Conservation (phyloP, 1,140 invertebrate genomes). For the Meteorus sp. region DNA sequence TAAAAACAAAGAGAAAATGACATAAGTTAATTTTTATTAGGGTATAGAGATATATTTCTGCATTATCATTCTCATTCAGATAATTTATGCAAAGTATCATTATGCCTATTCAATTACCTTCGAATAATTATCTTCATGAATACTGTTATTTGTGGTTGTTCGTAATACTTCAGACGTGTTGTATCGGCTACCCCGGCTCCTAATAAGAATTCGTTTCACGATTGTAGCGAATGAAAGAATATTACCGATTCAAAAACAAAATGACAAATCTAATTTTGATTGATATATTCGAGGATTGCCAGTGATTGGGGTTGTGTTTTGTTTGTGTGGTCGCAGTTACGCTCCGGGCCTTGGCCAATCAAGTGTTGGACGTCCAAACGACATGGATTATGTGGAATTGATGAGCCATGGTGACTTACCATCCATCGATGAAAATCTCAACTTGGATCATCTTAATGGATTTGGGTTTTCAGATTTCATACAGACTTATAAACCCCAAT, state of each 20-base stretch:
- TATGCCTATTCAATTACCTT: no score
- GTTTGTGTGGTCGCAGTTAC: slow-evolving; percentile 49
- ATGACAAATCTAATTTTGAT: slow-evolving; percentile 19
- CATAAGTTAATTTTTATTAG: slow-evolving; percentile 1
- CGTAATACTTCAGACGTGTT: slow-evolving; percentile 42
- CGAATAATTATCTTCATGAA: slow-evolving; percentile 34
- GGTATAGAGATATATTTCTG: neutral
- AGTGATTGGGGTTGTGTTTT: slow-evolving; percentile 61
- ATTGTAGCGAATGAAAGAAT: neutral
- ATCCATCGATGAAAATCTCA: slow-evolving; percentile 55
- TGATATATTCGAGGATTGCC: slow-evolving; percentile 43
- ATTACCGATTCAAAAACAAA: slow-evolving; percentile 15
- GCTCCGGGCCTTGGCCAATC: slow-evolving; percentile 56
- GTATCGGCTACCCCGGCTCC: slow-evolving; percentile 55
- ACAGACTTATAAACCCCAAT: slow-evolving; percentile 51
- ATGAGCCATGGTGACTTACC: slow-evolving; percentile 48
- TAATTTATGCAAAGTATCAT: no score
- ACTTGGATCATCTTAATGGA: slow-evolving; percentile 48
- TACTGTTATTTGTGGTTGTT: slow-evolving; percentile 33
- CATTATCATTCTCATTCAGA: no score
- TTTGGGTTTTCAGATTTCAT: slow-evolving; percentile 53
- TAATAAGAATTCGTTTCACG: slow-evolving; percentile 12
- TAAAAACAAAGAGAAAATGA: slow-evolving; percentile 9
- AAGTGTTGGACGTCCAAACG: slow-evolving; percentile 46
- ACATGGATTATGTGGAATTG: slow-evolving; percentile 56